Percentiles rank a stretch among this genome's conserved stretches.
These are phyloP conservation scores for Porphyrio hochstetteri DNA, from an alignment of 2,113 vertebrate genomes.

Conservation along the genomic window DNA sequence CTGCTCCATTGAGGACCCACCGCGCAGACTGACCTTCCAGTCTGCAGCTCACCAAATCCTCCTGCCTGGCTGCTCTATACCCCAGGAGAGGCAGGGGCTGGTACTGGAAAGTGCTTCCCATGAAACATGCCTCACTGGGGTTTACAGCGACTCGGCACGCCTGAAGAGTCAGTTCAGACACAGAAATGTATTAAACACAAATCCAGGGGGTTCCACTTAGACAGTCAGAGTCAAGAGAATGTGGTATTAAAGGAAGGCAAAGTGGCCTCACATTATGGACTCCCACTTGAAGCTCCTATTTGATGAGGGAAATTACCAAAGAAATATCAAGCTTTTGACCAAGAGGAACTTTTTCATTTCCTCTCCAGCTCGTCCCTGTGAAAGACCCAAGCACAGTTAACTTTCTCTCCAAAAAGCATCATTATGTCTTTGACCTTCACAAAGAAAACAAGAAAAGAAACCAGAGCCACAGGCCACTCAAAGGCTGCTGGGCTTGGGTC, in stretches of 20 bases:
- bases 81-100: neutral
- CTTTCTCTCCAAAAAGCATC: neutral
- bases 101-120: neutral
- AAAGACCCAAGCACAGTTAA: neutral
- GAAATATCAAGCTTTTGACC: neutral
- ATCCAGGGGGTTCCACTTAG: neutral
- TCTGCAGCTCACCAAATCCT: neutral
- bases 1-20: neutral
- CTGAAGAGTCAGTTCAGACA: neutral
- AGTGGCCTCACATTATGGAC: neutral
- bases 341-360: neutral
- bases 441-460: conserved; percentile 37
- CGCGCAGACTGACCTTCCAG: neutral
- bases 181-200: neutral
- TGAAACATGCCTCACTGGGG: neutral
- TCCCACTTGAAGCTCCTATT: neutral
- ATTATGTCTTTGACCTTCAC: conserved; percentile 19
- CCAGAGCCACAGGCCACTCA: neutral
- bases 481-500: conserved; percentile 64
- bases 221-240: neutral
- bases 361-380: neutral
- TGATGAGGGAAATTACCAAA: neutral
- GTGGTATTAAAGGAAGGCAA: neutral
- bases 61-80: neutral
- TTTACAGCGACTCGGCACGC: neutral